These are phyloP conservation scores for Plutella xylostella DNA, from an alignment of 2,888 invertebrate species.

Conservation along the genomic window DNA sequence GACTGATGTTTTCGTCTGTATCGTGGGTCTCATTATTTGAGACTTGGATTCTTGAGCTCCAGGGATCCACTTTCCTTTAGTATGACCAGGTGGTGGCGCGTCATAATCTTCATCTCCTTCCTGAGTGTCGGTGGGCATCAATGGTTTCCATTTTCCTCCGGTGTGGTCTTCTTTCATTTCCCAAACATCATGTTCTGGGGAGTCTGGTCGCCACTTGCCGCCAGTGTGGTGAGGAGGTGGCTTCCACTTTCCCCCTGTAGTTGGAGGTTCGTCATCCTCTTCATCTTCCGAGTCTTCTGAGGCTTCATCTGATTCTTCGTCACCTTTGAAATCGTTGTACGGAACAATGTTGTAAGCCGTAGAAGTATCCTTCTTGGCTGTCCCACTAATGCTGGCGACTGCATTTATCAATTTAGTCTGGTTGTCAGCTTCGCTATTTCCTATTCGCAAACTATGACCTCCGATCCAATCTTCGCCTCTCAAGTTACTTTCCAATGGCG, in stretches of 20 bases:
- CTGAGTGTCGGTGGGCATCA: conserved; percentile 33
- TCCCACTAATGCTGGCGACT: conserved; percentile 72
- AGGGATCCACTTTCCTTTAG: conserved; percentile 87
- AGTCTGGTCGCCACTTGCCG: conserved; percentile 58
- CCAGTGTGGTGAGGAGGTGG: conserved; percentile 68
- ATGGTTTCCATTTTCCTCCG: conserved; percentile 75
- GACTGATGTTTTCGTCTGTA: conserved; percentile 61
- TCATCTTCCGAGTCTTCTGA: conserved; percentile 72
- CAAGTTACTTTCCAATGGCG: conserved; percentile 49
- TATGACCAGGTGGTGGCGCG: conserved; percentile 76
- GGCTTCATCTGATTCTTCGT: conserved; percentile 60
- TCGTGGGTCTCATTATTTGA: conserved; percentile 65
- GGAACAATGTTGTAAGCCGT: conserved; percentile 46
- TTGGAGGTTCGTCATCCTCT: conserved; percentile 56
- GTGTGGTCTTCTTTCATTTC: conserved; percentile 63
- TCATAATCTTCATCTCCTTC: conserved; percentile 63
- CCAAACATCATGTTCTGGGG: conserved; percentile 69
- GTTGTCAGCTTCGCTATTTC: conserved; percentile 62
- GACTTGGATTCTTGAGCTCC: conserved; percentile 64
- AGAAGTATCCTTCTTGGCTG: conserved; percentile 61
- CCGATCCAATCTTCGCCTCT: conserved; percentile 74
- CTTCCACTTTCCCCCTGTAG: conserved; percentile 81
- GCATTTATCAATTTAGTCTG: conserved; percentile 74
- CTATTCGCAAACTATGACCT: conserved; percentile 67
- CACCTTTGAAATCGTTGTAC: conserved; percentile 48